A percentile compares a stretch with the other conserved stretches of the same genome.
These are phyloP conservation scores for Solenopsis invicta DNA, from an alignment of 1,140 invertebrate genomes.

Conservation along the genomic window DNA sequence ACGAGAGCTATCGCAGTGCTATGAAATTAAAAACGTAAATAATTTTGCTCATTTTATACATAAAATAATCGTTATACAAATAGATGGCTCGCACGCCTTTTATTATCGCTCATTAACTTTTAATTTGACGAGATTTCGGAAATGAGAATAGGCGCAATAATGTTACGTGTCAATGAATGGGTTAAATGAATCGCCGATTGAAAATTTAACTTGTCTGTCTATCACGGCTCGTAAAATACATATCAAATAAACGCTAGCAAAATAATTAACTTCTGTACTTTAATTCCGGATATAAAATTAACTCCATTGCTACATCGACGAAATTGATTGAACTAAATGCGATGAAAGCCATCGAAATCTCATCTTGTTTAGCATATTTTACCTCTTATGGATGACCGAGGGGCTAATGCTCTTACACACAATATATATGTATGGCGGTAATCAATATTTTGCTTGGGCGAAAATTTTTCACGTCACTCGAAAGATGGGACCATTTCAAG, in stretches of 20 bases:
- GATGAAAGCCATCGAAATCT: constrained; percentile 12
- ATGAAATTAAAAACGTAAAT: constrained; percentile 26
- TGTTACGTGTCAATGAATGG: background rate
- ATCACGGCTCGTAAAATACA: background rate
- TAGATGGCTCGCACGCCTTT: background rate
- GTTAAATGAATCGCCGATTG: background rate
- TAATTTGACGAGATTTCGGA: background rate
- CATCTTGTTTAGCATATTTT: constrained; percentile 24
- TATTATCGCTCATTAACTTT: constrained; percentile 8
- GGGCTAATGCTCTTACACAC: background rate
- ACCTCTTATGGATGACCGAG: background rate
- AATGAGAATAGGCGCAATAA: background rate
- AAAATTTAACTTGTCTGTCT: constrained; percentile 30
- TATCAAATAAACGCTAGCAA: constrained; percentile 20
- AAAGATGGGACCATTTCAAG: background rate
- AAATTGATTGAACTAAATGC: constrained; percentile 23
- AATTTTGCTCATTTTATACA: constrained; percentile 6
- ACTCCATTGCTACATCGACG: background rate
- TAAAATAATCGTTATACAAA: background rate
- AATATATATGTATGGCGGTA: background rate
- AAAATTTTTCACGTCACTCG: background rate
- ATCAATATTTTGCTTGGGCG: background rate
- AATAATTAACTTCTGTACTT: constrained; percentile 49
- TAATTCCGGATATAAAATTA: constrained; percentile 39
- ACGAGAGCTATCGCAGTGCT: background rate